Conservation (phyloP, 2,113 vertebrate genomes). For the Struthio camelus region DNA sequence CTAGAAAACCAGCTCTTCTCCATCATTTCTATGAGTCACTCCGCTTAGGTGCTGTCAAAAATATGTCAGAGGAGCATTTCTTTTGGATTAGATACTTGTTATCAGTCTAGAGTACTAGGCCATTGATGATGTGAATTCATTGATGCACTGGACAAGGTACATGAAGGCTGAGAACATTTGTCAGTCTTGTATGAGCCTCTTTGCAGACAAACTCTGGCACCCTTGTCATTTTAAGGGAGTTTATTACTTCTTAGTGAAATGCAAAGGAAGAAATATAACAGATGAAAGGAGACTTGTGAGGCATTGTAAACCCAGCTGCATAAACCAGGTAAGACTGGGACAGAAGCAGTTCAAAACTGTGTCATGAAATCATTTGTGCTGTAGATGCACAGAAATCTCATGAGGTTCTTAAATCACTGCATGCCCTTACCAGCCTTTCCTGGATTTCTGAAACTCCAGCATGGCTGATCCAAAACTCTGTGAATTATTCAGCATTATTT, state of each 20-base stretch:
- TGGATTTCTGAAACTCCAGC: not conserved
- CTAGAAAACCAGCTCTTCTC: not conserved
- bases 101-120: not conserved
- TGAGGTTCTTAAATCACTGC: fast-evolving
- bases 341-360: not conserved
- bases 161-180: not conserved
- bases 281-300: not conserved
- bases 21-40: not conserved
- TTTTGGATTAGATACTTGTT: not conserved
- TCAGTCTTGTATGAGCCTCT: slow-evolving; percentile 3
- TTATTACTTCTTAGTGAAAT: slow-evolving; percentile 13
- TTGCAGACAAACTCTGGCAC: not conserved
- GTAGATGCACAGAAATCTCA: not conserved
- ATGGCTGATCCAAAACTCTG: fast-evolving
- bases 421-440: not conserved
- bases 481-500: not conserved
- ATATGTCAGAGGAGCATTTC: not conserved
- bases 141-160: not conserved
- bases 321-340: not conserved
- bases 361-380: not conserved
- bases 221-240: not conserved
- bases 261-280: not conserved
- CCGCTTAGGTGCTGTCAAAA: not conserved
- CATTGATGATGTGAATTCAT: not conserved
- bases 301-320: not conserved